phyloP scores from a whole-genome alignment of 1,140 invertebrate species.

The Drosophila kurseongensis region DNA sequence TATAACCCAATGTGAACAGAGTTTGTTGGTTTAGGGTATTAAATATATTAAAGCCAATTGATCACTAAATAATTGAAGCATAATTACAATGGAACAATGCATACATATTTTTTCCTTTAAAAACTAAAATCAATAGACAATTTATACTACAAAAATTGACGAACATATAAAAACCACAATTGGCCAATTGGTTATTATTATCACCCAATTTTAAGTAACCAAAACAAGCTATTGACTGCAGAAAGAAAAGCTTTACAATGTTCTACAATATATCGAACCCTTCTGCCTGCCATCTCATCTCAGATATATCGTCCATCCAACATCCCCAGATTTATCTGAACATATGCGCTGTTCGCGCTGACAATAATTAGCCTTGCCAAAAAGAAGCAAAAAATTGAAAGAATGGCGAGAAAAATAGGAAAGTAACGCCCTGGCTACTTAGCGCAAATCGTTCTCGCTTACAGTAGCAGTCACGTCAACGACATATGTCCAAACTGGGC shows the following conservation, averaged over 20 bases:
- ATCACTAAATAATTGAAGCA: too few species aligned
- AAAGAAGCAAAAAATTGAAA: constrained; percentile 50
- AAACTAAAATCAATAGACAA: too few species aligned
- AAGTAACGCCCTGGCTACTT: constrained; percentile 75
- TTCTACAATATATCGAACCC: constrained; percentile 4
- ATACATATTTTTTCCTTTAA: too few species aligned
- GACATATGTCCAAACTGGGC: constrained; percentile 74
- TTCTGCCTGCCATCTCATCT: constrained; percentile 4
- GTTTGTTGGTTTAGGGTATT: not conserved
- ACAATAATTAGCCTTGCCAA: constrained; percentile 74
- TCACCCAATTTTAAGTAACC: not conserved
- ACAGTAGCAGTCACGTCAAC: constrained; percentile 67
- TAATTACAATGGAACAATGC: too few species aligned
- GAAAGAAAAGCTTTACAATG: not conserved
- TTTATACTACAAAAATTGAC: too few species aligned
- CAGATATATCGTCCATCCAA: not conserved
- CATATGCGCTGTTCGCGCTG: constrained; percentile 65
- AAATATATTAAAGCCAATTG: too few species aligned
- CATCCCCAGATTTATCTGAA: constrained; percentile 53
- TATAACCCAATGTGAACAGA: not conserved
- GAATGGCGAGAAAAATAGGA: constrained; percentile 25
- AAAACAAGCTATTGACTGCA: constrained; percentile 1
- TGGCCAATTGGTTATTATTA: too few species aligned
- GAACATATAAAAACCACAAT: too few species aligned
- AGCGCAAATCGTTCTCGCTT: constrained; percentile 42